Evolutionary conservation across 2,888 invertebrate genomes (phyloP).

Genomic region (Nymphalis polychloros): DNA sequence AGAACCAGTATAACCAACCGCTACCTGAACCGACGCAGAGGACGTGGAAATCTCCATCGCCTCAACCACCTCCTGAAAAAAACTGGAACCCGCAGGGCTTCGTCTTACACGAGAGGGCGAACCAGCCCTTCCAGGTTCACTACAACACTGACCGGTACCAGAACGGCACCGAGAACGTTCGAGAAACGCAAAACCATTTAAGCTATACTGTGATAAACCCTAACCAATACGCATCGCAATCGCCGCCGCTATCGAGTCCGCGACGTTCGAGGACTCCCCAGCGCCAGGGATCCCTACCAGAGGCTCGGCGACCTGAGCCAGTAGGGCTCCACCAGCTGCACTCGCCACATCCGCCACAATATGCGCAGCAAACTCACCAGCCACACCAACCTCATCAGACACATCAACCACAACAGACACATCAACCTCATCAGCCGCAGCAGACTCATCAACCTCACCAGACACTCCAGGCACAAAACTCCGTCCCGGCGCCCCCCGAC

Average conservation of each 20-base stretch:
- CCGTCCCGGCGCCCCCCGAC: conserved; percentile 85
- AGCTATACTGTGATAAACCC: conserved; percentile 82
- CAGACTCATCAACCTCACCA: conserved; percentile 82
- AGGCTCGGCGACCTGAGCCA: conserved; percentile 44
- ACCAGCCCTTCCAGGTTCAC: conserved; percentile 65
- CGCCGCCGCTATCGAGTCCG: conserved; percentile 83
- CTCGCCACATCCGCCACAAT: conserved; percentile 80
- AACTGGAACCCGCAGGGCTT: conserved; percentile 82
- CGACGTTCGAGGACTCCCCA: conserved; percentile 82
- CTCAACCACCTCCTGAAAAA: conserved; percentile 55
- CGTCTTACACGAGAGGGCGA: conserved; percentile 83
- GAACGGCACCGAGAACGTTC: conserved; percentile 84
- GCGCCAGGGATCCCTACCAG: conserved; percentile 77
- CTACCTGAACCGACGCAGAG: conserved; percentile 64
- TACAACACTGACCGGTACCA: conserved; percentile 81
- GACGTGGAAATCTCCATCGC: conserved; percentile 69
- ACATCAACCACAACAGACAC: conserved; percentile 77
- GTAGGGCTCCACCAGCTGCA: conserved; percentile 79
- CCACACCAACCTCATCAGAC: conserved; percentile 81
- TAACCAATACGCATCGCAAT: conserved; percentile 80
- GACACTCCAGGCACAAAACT: conserved; percentile 80
- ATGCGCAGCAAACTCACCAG: conserved; percentile 68
- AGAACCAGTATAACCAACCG: conserved; percentile 48
- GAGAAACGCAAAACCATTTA: conserved; percentile 75
- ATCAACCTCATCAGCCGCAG: conserved; percentile 77